Evolutionary conservation across 1,140 invertebrate species (phyloP).

Genomic region (Arion vulgaris): DNA sequence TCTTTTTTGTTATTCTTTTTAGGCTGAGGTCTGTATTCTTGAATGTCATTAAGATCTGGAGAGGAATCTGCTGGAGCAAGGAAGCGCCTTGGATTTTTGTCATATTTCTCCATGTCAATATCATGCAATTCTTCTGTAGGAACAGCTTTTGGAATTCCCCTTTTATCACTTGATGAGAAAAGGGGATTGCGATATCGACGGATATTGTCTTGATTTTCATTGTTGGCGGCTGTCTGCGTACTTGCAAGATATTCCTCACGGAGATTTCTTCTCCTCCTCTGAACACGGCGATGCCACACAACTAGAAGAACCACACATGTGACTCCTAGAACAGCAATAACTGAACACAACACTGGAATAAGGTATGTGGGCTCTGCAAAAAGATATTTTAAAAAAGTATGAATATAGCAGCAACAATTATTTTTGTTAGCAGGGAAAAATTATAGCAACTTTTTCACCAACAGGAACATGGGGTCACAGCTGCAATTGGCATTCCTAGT

Average conservation of each 20-base stretch:
- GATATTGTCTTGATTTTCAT: slow-evolving; percentile 90
- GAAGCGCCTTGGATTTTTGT: slow-evolving; percentile 52
- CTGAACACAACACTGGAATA: slow-evolving; percentile 74
- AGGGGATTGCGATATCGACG: slow-evolving; percentile 72
- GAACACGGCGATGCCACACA: slow-evolving; percentile 62
- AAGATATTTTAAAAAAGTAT: neutral
- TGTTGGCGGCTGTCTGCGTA: slow-evolving; percentile 80
- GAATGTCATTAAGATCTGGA: slow-evolving; percentile 49
- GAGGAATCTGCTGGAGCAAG: slow-evolving; percentile 41
- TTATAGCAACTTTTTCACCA: no score
- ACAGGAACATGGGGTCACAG: no score
- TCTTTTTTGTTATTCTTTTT: slow-evolving; percentile 55
- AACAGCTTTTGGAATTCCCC: slow-evolving; percentile 43
- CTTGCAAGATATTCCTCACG: slow-evolving; percentile 40
- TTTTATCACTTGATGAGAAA: slow-evolving; percentile 52
- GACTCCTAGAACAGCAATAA: slow-evolving; percentile 73
- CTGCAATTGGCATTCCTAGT: no score
- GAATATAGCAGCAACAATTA: no score
- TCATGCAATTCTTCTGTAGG: slow-evolving; percentile 60
- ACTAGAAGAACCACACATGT: slow-evolving; percentile 70
- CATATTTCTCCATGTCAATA: slow-evolving; percentile 61
- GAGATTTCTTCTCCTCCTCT: slow-evolving; percentile 39
- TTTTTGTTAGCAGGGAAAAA: no score
- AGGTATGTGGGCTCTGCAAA: slow-evolving; percentile 55
- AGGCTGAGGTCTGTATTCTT: slow-evolving; percentile 46